phyloP scores from a whole-genome alignment of 2,888 invertebrate genomes.

The Eupithecia dodoneata region DNA sequence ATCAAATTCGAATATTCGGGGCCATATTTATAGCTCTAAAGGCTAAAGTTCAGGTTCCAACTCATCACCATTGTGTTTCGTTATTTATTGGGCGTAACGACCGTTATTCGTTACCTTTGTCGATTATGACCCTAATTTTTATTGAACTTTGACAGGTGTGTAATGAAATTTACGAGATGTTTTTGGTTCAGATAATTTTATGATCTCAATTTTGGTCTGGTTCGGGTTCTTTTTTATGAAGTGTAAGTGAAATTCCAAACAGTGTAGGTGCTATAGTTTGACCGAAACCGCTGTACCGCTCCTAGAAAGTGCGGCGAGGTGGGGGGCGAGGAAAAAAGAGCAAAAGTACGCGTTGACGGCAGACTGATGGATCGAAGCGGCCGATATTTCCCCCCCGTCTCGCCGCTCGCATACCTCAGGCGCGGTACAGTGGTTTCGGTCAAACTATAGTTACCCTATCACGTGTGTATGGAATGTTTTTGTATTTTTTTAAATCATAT shows the following conservation, averaged over 20 bases:
- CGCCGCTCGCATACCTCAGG: too few species aligned
- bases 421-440: too few species aligned
- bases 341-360: too few species aligned
- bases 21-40: slow-evolving; percentile 47
- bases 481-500: too few species aligned
- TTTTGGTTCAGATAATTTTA: slow-evolving; percentile 8
- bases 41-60: slow-evolving; percentile 59
- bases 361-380: too few species aligned
- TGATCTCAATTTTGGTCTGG: neutral
- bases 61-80: slow-evolving; percentile 49
- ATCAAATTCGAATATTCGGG: slow-evolving; percentile 47
- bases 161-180: slow-evolving; percentile 49
- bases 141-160: slow-evolving; percentile 55
- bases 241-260: neutral
- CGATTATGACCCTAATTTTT: slow-evolving; percentile 61
- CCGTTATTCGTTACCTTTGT: slow-evolving; percentile 51
- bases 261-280: too few species aligned
- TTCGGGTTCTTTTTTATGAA: neutral
- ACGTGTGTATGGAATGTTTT: too few species aligned
- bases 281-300: too few species aligned
- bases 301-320: too few species aligned
- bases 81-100: slow-evolving; percentile 57
- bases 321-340: too few species aligned
- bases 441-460: too few species aligned
- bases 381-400: too few species aligned